A percentile compares a stretch with the other conserved stretches of the same genome.
These are phyloP conservation scores for Troides aeacus DNA, from an alignment of 2,888 invertebrate species.

Conservation along the genomic window DNA sequence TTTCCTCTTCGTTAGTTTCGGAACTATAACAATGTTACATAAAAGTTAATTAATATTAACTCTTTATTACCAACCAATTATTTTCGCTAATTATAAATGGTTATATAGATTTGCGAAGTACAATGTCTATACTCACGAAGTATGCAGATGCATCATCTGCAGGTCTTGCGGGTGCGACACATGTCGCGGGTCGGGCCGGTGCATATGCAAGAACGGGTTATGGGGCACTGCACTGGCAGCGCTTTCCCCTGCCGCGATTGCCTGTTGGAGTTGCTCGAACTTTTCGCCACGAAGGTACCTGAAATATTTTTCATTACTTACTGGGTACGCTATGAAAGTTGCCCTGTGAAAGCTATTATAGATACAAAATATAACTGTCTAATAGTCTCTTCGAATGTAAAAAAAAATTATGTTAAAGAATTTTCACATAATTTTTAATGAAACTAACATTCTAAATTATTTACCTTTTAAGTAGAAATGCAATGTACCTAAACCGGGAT, in stretches of 20 bases:
- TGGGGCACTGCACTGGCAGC: slow-evolving; percentile 79
- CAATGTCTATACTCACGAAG: slow-evolving; percentile 44
- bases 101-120: not conserved
- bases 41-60: not conserved
- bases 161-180: slow-evolving; percentile 52
- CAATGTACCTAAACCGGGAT: no score
- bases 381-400: no score
- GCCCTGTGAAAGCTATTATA: no score
- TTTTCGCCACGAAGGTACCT: slow-evolving; percentile 93
- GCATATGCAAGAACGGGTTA: slow-evolving; percentile 80
- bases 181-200: slow-evolving; percentile 59
- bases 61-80: not conserved
- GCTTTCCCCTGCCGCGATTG: slow-evolving; percentile 90
- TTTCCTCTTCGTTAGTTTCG: slow-evolving; percentile 24
- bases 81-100: not conserved
- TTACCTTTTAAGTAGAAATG: no score
- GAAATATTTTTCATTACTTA: not conserved
- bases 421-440: no score
- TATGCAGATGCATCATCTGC: slow-evolving; percentile 61
- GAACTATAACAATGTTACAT: slow-evolving; percentile 17
- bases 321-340: not conserved
- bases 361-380: no score
- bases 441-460: no score
- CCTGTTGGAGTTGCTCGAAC: slow-evolving; percentile 92
- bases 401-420: no score